These are phyloP conservation scores for Hippoglossus hippoglossus DNA, from an alignment of 2,797 vertebrate genomes.

Conservation along the genomic window DNA sequence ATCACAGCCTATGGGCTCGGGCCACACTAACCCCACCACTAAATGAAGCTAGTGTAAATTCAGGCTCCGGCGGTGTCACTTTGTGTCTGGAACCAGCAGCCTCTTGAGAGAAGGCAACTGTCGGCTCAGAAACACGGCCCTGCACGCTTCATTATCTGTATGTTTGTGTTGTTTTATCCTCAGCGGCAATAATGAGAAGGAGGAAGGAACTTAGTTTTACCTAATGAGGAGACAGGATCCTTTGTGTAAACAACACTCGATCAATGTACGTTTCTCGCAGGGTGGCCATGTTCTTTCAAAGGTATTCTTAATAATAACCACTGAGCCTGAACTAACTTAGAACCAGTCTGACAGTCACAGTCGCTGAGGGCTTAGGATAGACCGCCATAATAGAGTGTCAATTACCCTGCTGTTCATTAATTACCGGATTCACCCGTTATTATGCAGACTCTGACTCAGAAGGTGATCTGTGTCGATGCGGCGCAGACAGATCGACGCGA, in stretches of 20 bases:
- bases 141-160: conserved; percentile 62
- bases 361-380: conserved; percentile 32
- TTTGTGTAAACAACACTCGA: conserved; percentile 45
- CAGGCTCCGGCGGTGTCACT: conserved; percentile 60
- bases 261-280: conserved; percentile 35
- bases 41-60: conserved; percentile 56
- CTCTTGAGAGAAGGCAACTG: conserved; percentile 60
- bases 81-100: conserved; percentile 67
- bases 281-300: conserved; percentile 30
- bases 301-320: conserved; percentile 34
- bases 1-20: background rate
- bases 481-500: conserved; percentile 32
- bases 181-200: conserved; percentile 39
- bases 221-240: conserved; percentile 56
- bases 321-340: conserved; percentile 36
- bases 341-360: conserved; percentile 16
- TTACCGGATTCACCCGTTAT: conserved; percentile 35
- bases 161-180: conserved; percentile 46
- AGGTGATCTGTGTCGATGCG: conserved; percentile 12
- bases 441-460: conserved; percentile 45
- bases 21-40: conserved; percentile 27
- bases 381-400: conserved; percentile 38
- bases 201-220: conserved; percentile 34
- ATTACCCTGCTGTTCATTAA: conserved; percentile 52
- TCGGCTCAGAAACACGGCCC: conserved; percentile 40